Evolutionary conservation across 2,797 vertebrate species (phyloP).

Genomic region (Alectoris magna): DNA sequence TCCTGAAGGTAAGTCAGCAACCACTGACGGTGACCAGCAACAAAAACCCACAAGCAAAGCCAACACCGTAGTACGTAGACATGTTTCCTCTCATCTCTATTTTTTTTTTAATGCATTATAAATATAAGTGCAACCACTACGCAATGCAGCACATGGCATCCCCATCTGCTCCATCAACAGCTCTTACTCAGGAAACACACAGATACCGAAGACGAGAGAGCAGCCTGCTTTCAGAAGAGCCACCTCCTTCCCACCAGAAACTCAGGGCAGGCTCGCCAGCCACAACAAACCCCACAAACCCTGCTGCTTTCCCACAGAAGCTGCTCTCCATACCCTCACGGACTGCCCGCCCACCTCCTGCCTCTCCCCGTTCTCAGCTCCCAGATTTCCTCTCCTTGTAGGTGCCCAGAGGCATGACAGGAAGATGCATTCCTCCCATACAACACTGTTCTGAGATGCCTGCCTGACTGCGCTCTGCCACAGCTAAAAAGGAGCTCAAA

Average conservation of each 20-base stretch:
- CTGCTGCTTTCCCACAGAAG: neutral
- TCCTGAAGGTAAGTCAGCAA: neutral
- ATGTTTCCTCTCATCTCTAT: neutral
- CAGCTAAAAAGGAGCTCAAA: neutral
- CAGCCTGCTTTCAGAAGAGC: neutral
- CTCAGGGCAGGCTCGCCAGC: neutral
- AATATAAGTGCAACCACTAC: neutral
- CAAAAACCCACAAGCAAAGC: neutral
- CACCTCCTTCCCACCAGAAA: neutral
- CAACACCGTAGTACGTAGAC: neutral
- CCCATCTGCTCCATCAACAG: slow-evolving; percentile 20
- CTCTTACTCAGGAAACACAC: neutral
- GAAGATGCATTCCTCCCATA: neutral
- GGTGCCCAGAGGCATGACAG: too few relatives aligned
- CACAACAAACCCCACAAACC: neutral
- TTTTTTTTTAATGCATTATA: neutral
- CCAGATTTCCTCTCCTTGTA: neutral
- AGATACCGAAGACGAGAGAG: accelerated
- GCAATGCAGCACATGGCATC: neutral
- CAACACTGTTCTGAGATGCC: neutral
- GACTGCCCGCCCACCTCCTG: neutral
- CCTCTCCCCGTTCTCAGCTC: accelerated
- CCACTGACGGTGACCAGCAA: neutral
- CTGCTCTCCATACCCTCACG: accelerated
- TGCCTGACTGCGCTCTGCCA: neutral